Evolutionary conservation across 2,113 vertebrate species (phyloP).

Genomic region (Nanger granti): DNA sequence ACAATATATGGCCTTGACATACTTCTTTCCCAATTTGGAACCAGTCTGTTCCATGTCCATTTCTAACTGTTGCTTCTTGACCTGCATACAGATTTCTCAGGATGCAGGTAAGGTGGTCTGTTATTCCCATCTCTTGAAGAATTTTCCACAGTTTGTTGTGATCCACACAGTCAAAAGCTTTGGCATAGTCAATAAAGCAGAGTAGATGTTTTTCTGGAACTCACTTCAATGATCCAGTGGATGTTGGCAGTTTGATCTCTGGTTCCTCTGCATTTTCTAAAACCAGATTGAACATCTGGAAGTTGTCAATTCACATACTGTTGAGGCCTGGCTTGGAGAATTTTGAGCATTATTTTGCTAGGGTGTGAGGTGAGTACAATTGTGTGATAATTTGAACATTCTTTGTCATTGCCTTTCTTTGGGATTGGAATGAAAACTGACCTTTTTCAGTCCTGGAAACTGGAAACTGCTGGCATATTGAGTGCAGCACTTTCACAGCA

Average conservation of each 20-base stretch:
- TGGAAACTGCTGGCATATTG: neutral
- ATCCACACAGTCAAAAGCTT: neutral
- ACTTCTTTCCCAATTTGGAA: neutral
- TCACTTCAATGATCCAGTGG: neutral
- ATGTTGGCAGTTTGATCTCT: neutral
- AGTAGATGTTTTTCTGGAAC: neutral
- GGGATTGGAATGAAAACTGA: neutral
- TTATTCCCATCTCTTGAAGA: neutral
- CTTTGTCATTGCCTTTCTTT: neutral
- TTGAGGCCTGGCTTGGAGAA: neutral
- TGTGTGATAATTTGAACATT: neutral
- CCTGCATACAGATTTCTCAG: neutral
- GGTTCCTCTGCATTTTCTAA: neutral
- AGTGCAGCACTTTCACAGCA: neutral
- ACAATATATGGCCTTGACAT: neutral
- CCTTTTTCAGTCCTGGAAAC: neutral
- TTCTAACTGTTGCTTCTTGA: neutral
- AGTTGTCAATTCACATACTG: neutral
- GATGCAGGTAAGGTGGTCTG: neutral
- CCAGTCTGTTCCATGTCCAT: neutral
- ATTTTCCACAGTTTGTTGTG: neutral
- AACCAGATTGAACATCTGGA: neutral
- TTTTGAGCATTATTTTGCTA: neutral
- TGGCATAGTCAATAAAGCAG: neutral
- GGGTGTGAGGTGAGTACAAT: neutral